These are phyloP conservation scores for Oligia latruncula DNA, from an alignment of 2,888 invertebrate genomes.

Conservation along the genomic window DNA sequence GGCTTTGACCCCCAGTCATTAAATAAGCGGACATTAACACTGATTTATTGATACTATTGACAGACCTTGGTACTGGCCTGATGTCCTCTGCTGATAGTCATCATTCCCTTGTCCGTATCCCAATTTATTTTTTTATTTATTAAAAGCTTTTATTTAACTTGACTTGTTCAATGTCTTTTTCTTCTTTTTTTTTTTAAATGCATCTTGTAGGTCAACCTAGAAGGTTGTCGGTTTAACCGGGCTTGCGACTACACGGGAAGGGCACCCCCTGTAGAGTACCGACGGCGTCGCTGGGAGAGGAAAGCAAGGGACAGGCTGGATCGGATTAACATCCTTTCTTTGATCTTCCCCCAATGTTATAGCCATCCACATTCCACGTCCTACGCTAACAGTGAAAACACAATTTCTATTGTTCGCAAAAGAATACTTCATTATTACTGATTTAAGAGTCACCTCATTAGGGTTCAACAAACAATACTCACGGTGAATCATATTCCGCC, in stretches of 20 bases:
- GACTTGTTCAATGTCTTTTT: no score
- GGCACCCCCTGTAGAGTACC: no score
- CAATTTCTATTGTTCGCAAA: background rate
- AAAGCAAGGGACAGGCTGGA: no score
- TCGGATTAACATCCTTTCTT: background rate
- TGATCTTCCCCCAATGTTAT: background rate
- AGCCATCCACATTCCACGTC: background rate
- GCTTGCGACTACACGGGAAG: no score
- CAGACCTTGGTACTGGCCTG: background rate
- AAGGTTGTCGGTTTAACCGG: no score
- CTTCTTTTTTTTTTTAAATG: no score
- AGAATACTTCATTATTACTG: background rate
- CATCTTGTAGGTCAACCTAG: no score
- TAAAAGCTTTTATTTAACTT: no score
- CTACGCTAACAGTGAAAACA: background rate
- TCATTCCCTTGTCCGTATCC: background rate
- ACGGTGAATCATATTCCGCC: conserved; percentile 38
- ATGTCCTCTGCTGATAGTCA: no score
- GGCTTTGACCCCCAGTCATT: background rate
- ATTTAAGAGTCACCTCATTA: conserved; percentile 8
- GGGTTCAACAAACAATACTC: conserved; percentile 18
- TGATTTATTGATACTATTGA: background rate
- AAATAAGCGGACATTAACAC: background rate
- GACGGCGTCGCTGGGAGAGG: no score
- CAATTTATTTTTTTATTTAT: background rate